These are phyloP conservation scores for Rhynchotus rufescens DNA, from an alignment of 2,797 vertebrate genomes.

Conservation along the genomic window DNA sequence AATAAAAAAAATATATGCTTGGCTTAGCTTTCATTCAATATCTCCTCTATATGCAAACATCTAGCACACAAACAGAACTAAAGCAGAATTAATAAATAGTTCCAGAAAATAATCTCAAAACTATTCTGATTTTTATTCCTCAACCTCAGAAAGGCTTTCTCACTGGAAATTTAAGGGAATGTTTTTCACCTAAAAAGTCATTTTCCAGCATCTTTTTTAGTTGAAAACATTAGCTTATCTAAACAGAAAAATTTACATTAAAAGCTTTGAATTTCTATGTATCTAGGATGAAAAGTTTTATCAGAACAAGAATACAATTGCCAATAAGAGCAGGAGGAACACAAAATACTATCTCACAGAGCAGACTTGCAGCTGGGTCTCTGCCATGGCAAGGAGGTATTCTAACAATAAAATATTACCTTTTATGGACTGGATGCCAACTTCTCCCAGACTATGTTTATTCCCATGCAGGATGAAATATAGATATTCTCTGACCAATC, in stretches of 20 bases:
- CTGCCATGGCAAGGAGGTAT: not conserved
- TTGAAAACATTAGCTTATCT: not conserved
- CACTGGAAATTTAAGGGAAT: not conserved
- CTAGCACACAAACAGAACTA: not conserved
- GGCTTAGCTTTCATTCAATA: not conserved
- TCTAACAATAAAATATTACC: not conserved
- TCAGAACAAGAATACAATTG: not conserved
- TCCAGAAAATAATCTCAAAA: not conserved
- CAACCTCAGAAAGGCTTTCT: not conserved
- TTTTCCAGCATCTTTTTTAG: not conserved
- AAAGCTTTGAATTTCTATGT: not conserved
- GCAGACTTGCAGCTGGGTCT: not conserved
- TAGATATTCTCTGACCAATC: not conserved
- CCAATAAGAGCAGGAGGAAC: not conserved
- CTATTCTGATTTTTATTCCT: not conserved
- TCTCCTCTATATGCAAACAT: conserved; percentile 14
- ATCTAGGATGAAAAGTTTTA: not conserved
- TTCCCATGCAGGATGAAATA: not conserved
- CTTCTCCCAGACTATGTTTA: not conserved
- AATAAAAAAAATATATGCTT: not conserved
- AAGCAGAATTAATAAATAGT: not conserved
- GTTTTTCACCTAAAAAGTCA: not conserved
- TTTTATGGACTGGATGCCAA: not conserved
- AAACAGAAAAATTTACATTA: not conserved
- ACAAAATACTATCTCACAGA: not conserved